Conservation (phyloP, 1,140 invertebrate species). For the Atopsyche davidsoni region DNA sequence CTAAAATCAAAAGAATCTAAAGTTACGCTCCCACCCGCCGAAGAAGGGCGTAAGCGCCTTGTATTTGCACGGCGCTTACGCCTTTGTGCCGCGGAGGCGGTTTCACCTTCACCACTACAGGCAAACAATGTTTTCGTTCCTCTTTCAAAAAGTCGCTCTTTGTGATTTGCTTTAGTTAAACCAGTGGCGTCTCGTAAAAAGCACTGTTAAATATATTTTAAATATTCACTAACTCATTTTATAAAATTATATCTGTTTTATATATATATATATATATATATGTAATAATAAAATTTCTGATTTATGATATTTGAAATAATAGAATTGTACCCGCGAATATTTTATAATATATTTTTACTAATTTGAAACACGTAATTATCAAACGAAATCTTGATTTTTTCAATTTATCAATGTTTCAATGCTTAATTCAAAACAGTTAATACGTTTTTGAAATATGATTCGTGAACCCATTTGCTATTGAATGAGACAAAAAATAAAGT, state of each 20-base stretch:
- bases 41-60: neutral
- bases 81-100: neutral
- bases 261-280: neutral
- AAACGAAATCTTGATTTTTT: neutral
- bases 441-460: too few relatives aligned
- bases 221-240: too few relatives aligned
- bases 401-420: neutral
- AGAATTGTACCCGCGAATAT: too few relatives aligned
- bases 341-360: too few relatives aligned
- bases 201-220: too few relatives aligned
- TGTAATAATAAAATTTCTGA: neutral
- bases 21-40: neutral
- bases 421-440: too few relatives aligned
- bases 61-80: constrained; percentile 1
- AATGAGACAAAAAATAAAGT: too few relatives aligned
- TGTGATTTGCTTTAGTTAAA: constrained; percentile 7
- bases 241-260: too few relatives aligned
- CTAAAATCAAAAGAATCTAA: constrained; percentile 25
- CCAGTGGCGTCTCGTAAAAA: constrained; percentile 8
- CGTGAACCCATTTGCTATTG: too few relatives aligned
- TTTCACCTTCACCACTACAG: constrained; percentile 14
- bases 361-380: neutral
- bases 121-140: constrained; percentile 25
- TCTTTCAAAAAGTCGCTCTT: constrained; percentile 21
- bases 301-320: neutral